A percentile compares a stretch with the other conserved stretches of the same genome.
These are phyloP conservation scores for Achlya flavicornis DNA, from an alignment of 2,888 invertebrate genomes.

Conservation along the genomic window DNA sequence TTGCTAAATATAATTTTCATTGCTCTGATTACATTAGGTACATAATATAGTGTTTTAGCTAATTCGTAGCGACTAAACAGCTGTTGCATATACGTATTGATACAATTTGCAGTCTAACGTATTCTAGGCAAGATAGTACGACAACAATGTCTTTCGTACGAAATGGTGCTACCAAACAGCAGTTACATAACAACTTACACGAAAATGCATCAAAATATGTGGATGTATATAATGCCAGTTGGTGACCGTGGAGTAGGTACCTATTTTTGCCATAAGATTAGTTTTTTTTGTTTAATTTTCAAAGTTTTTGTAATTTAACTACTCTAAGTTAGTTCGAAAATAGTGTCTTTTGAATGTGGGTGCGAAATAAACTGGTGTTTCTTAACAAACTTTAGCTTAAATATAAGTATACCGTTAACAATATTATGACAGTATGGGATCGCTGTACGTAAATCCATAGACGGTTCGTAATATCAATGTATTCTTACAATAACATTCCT, in stretches of 20 bases:
- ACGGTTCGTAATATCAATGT: slow-evolving; percentile 16
- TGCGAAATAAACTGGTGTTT: slow-evolving; percentile 61
- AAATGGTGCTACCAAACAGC: too few relatives aligned
- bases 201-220: slow-evolving; percentile 1
- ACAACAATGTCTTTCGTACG: slow-evolving; percentile 1
- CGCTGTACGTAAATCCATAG: neutral
- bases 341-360: slow-evolving; percentile 49
- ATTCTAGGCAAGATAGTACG: slow-evolving; percentile 21
- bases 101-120: slow-evolving; percentile 21
- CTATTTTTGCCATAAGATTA: neutral
- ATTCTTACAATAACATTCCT: slow-evolving; percentile 23
- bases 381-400: slow-evolving; percentile 8
- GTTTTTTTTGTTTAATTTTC: slow-evolving; percentile 4
- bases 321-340: slow-evolving; percentile 43
- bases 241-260: neutral
- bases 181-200: neutral
- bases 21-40: slow-evolving; percentile 64
- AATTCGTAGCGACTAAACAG: slow-evolving; percentile 33
- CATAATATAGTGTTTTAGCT: slow-evolving; percentile 42
- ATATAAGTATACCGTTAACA: slow-evolving; percentile 14
- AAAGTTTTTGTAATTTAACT: slow-evolving; percentile 3
- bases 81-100: slow-evolving; percentile 31
- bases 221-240: neutral
- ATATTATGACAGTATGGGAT: slow-evolving; percentile 18
- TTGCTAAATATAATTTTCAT: slow-evolving; percentile 72